These are phyloP conservation scores for Drosophila guanche DNA, from an alignment of 1,140 invertebrate genomes.

Conservation along the genomic window DNA sequence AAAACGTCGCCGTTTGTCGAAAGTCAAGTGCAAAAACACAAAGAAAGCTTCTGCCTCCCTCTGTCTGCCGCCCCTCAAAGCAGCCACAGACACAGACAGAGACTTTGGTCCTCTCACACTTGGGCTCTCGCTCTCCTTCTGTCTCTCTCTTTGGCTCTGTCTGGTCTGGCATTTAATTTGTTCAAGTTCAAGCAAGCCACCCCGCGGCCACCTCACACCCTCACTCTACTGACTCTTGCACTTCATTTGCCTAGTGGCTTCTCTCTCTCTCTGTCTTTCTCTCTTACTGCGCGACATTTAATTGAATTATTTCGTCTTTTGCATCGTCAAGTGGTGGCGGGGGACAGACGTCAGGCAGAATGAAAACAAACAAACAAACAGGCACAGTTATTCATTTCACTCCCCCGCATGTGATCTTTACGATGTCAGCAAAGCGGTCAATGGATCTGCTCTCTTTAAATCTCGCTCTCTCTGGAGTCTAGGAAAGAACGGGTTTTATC, in stretches of 20 bases:
- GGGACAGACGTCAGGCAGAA: slow-evolving; percentile 12
- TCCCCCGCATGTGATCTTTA: slow-evolving; percentile 22
- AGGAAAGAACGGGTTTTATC: slow-evolving; percentile 57
- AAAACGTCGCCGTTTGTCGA: slow-evolving; percentile 67
- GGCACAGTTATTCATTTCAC: slow-evolving; percentile 30
- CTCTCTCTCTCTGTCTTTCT: slow-evolving; percentile 2
- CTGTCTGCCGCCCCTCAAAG: neutral
- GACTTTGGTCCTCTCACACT: slow-evolving; percentile 12
- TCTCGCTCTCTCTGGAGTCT: slow-evolving; percentile 24
- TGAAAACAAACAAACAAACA: slow-evolving; percentile 71
- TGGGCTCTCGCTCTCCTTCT: slow-evolving; percentile 4
- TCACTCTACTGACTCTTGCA: slow-evolving; percentile 45
- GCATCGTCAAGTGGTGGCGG: neutral
- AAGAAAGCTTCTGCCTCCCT: slow-evolving; percentile 52
- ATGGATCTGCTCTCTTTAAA: slow-evolving; percentile 54
- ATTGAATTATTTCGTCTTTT: slow-evolving; percentile 68
- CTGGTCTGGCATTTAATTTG: slow-evolving; percentile 58
- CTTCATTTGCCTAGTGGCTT: slow-evolving; percentile 61
- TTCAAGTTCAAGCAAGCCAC: slow-evolving; percentile 62
- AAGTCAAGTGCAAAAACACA: slow-evolving; percentile 76
- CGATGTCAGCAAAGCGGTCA: slow-evolving; percentile 50
- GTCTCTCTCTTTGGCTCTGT: slow-evolving; percentile 30
- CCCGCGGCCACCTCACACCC: slow-evolving; percentile 23
- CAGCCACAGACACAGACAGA: neutral
- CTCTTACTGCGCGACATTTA: slow-evolving; percentile 64